Evolutionary conservation across 2,888 invertebrate species (phyloP), one percentile per base, ranked within the genome.

Genomic region (Nematopogon swammerdamellus): DNA sequence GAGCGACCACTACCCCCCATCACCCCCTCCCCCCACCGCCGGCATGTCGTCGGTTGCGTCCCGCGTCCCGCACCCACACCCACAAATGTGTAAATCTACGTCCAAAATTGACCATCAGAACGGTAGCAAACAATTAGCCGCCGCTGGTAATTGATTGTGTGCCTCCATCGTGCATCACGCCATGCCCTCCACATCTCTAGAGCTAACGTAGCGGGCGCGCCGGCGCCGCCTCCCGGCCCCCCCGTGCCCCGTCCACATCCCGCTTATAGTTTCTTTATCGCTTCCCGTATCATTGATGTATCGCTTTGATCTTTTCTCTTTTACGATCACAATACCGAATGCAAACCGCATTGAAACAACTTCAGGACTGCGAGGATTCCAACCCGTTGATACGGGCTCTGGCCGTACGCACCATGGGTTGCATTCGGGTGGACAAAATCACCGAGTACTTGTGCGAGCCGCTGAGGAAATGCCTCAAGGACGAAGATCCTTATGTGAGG

Each of bases 401-500:
- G 64, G 99, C 99, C 30, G 99, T 99, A 25, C 84, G 99, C 52
- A 99, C 99, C 17, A 99, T 99, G 99, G 99, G 99, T 49, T 99
- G 99, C 70, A 99, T 99, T 65, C 86, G 99, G 14, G 99, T 99
- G 50, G 99, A 99, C 80, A 99, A 99, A 82, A 99, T 99, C 63
- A 99, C 99, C 0, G 99, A 99, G 79, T 99, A 99, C 73, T 82
- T 99, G 44, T 99, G 99, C 70, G 98, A 99, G 67, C 99, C 99
- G 0, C 79, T 99, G 58, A 82, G 99, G 51, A 99, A 95, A 67
- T 95, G 95, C 65, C 77, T 95, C 54, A 93, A 93, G 71, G 97
- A 97, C 70, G 97, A 97, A 67, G 97, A 97, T 76, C 97, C 97
- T 0, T 97, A 97, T 76, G 97, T 97, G 8, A 85, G 99, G 58